These are phyloP conservation scores for Galagoides demidoff DNA, from an alignment of 2,797 vertebrate genomes.

Conservation along the genomic window DNA sequence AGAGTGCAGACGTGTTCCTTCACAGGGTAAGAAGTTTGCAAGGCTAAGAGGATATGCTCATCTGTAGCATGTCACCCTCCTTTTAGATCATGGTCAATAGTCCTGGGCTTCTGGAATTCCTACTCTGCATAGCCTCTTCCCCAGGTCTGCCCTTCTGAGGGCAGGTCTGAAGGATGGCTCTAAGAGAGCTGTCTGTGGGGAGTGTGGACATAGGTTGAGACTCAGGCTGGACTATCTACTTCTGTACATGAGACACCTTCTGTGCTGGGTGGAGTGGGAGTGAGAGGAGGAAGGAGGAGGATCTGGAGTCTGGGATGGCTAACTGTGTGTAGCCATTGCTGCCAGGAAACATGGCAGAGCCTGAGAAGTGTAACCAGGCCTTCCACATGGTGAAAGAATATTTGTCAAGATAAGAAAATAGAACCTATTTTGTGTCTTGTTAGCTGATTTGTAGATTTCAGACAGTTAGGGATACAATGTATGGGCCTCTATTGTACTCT, in stretches of 20 bases:
- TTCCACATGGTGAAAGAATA: not conserved
- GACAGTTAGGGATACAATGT: not conserved
- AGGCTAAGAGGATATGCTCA: not conserved
- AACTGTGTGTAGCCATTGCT: not conserved
- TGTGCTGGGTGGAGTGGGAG: not conserved
- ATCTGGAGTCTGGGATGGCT: not conserved
- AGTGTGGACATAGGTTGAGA: not conserved
- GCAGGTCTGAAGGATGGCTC: not conserved
- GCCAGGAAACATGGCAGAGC: not conserved
- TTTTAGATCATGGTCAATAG: not conserved
- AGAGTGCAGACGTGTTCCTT: not conserved
- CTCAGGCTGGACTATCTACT: not conserved
- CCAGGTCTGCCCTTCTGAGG: not conserved
- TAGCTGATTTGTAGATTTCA: not conserved
- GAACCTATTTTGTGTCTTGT: not conserved
- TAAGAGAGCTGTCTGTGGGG: not conserved
- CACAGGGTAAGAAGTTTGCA: not conserved
- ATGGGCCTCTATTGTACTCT: not conserved
- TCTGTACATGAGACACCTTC: not conserved
- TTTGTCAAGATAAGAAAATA: constrained; percentile 9
- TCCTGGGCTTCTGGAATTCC: not conserved
- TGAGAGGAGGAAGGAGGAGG: not conserved
- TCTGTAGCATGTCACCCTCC: not conserved
- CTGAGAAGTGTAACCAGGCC: not conserved
- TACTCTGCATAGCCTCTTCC: not conserved